Base-by-base conservation (phyloP, 1,140 invertebrate genomes). In the Pissodes strobi region DNA sequence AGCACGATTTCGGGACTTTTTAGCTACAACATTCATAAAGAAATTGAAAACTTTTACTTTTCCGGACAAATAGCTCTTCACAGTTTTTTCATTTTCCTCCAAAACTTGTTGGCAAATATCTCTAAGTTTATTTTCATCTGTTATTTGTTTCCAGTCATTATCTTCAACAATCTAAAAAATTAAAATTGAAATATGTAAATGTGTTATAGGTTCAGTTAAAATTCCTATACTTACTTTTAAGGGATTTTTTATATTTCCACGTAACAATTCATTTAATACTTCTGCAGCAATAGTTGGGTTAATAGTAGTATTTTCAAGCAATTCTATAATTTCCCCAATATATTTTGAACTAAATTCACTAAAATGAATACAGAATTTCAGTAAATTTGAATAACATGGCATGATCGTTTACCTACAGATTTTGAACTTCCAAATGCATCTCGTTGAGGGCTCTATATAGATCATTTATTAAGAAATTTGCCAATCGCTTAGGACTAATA, bases 381-480 rank as follows among this genome's bases (percentile, higher is more conserved):
- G 6, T 30, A 10, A 53, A 18, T 9, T 30, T 27, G 17, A 18
- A 9, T 15, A n/a, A n/a, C n/a, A n/a, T n/a, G n/a, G n/a, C n/a
- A n/a, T n/a, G n/a, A n/a, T 34, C n/a, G 10, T 52, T 10, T 30
- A n/a, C 61, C 76, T 80, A 86, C 85, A 85, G 83, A 64, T 84
- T 71, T 9, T 84, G 77, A 1, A 86, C 38, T 67, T 84, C 69
- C 5, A 88, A 64, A 64, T 87, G 83, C 23, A 82, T 75, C 72
- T 88, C 85, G 72, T 91, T 84, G 43, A 90, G 71, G 68, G 86
- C 79, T 25, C 81, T 81, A 9, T 89, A 60, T 13, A 91, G 71
- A 48, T 90, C 85, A 64, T 85, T 88, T 2, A 88, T 79, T 39
- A 92, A 72, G 61, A 91, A 78, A 76, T 90, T 89, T 1, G 85